phyloP scores from a whole-genome alignment of 2,797 vertebrate species.

The Enteromius radiatus region DNA sequence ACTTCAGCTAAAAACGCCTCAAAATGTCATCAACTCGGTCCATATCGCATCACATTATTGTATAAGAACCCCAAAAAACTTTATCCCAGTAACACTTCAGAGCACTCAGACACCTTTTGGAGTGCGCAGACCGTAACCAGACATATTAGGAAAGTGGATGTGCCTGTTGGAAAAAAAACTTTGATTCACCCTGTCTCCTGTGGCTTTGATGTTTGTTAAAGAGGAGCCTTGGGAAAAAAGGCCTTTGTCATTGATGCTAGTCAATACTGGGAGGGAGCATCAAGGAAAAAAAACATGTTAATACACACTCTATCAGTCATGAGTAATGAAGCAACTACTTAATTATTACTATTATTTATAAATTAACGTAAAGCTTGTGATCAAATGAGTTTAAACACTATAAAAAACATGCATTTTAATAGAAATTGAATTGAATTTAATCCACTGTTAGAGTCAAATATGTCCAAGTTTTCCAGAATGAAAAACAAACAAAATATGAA shows the following conservation, averaged over 20 bases:
- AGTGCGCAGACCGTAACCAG: background rate
- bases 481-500: background rate
- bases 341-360: background rate
- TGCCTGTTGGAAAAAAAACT: background rate
- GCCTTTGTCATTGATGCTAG: slow-evolving; percentile 5
- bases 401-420: background rate
- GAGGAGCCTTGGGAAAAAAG: background rate
- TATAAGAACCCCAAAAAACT: background rate
- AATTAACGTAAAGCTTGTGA: background rate
- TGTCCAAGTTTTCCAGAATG: background rate
- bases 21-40: slow-evolving; percentile 23
- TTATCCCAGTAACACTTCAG: background rate
- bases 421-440: too few relatives aligned
- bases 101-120: slow-evolving; percentile 5
- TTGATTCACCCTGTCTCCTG: slow-evolving; percentile 2
- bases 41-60: background rate
- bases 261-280: background rate
- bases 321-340: background rate
- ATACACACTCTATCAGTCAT: background rate
- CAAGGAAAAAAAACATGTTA: background rate
- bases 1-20: background rate
- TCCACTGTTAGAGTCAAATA: background rate
- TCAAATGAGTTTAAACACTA: background rate
- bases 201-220: slow-evolving; percentile 34
- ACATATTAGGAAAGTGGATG: slow-evolving; percentile 1